These are phyloP conservation scores for Icerya purchasi DNA, from an alignment of 2,888 invertebrate species.

Conservation along the genomic window DNA sequence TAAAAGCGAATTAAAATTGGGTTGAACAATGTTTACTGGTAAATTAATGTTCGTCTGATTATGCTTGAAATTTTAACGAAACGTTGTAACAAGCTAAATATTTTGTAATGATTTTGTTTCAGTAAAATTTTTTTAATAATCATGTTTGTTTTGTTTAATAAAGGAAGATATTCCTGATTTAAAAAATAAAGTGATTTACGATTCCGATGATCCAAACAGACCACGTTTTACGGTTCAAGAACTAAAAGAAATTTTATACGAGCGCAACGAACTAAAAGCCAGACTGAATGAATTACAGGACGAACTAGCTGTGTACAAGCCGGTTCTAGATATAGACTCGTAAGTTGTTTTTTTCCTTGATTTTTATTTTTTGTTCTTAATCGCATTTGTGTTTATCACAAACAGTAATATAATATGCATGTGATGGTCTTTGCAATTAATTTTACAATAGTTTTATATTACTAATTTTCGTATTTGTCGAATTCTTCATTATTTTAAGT, in stretches of 20 bases:
- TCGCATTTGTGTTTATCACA: conserved; percentile 5
- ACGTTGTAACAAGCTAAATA: too few species aligned
- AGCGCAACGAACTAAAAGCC: conserved; percentile 83
- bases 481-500: too few species aligned
- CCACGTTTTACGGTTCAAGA: conserved; percentile 68
- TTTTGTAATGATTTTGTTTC: background rate
- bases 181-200: conserved; percentile 35
- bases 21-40: too few species aligned
- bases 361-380: conserved; percentile 2
- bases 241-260: conserved; percentile 64
- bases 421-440: too few species aligned
- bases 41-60: too few species aligned
- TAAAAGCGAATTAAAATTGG: too few species aligned
- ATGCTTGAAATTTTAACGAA: too few species aligned
- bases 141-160: conserved; percentile 15
- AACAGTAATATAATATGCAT: too few species aligned
- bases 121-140: background rate
- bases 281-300: conserved; percentile 82
- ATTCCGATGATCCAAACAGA: conserved; percentile 46
- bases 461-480: too few species aligned
- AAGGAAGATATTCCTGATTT: conserved; percentile 30
- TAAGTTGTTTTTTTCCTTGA: conserved; percentile 14
- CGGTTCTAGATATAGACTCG: conserved; percentile 23
- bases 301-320: conserved; percentile 54
- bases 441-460: too few species aligned